Evolutionary conservation across 2,113 vertebrate species (phyloP).

Genomic region (Sylvia atricapilla): DNA sequence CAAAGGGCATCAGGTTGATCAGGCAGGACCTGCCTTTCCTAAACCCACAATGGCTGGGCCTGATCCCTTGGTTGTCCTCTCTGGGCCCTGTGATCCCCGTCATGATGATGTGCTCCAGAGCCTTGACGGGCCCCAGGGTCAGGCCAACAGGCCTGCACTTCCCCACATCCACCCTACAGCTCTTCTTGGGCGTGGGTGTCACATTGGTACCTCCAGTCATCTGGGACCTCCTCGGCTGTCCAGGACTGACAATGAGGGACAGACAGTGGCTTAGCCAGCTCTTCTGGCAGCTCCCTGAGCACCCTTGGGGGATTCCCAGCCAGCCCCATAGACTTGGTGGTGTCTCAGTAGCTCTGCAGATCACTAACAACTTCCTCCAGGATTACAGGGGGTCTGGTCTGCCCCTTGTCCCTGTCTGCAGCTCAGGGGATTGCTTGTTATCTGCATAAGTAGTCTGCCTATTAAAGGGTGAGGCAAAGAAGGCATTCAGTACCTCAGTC

Average conservation of each 20-base stretch:
- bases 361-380: fast-evolving
- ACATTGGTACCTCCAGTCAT: fast-evolving
- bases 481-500: background rate
- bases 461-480: background rate
- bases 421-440: background rate
- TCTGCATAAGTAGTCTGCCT: background rate
- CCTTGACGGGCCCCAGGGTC: fast-evolving
- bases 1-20: background rate
- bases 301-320: fast-evolving
- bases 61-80: background rate
- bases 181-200: no score
- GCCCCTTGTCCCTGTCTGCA: fast-evolving
- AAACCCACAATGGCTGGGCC: background rate
- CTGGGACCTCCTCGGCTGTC: fast-evolving
- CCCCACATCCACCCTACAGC: fast-evolving
- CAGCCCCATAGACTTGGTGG: no score
- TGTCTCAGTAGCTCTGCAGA: background rate
- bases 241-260: background rate
- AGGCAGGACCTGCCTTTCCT: background rate
- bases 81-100: fast-evolving
- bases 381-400: fast-evolving
- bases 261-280: fast-evolving
- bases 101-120: fast-evolving
- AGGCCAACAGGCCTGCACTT: background rate
- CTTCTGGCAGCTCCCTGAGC: fast-evolving